Evolutionary conservation across 2,888 invertebrate genomes (phyloP).

Genomic region (Chrysolina oricalcia): DNA sequence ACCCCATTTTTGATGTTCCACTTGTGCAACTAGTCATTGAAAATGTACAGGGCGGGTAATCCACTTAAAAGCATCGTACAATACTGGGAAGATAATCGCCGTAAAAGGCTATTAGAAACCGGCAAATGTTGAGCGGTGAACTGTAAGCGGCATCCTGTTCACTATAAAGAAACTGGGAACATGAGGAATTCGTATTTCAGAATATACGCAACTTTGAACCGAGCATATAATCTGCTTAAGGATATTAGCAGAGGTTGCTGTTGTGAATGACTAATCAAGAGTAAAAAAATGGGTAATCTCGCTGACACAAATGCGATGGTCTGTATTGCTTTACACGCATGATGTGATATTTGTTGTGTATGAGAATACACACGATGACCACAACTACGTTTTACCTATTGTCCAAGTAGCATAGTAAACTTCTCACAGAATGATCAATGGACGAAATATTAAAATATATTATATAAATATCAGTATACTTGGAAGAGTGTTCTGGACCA

Average conservation of each 20-base stretch:
- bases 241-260: constrained; percentile 67
- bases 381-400: background rate
- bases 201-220: constrained; percentile 55
- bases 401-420: background rate
- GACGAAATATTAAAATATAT: too few species aligned
- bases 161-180: constrained; percentile 55
- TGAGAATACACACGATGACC: constrained; percentile 33
- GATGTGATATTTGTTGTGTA: constrained; percentile 43
- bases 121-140: constrained; percentile 59
- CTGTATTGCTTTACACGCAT: constrained; percentile 50
- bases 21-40: constrained; percentile 62
- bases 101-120: constrained; percentile 60
- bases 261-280: constrained; percentile 69
- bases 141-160: constrained; percentile 62
- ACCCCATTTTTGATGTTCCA: constrained; percentile 60
- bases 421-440: too few species aligned
- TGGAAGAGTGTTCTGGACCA: too few species aligned
- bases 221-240: constrained; percentile 71
- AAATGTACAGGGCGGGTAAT: constrained; percentile 67
- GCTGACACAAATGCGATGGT: constrained; percentile 54
- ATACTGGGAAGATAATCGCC: constrained; percentile 60
- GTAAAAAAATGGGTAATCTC: constrained; percentile 69
- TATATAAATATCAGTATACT: too few species aligned
- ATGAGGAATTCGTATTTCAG: constrained; percentile 53
- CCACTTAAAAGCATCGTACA: constrained; percentile 69